These are phyloP conservation scores for Sciurus vulgaris DNA, from an alignment of 2,797 vertebrate genomes.

Conservation along the genomic window DNA sequence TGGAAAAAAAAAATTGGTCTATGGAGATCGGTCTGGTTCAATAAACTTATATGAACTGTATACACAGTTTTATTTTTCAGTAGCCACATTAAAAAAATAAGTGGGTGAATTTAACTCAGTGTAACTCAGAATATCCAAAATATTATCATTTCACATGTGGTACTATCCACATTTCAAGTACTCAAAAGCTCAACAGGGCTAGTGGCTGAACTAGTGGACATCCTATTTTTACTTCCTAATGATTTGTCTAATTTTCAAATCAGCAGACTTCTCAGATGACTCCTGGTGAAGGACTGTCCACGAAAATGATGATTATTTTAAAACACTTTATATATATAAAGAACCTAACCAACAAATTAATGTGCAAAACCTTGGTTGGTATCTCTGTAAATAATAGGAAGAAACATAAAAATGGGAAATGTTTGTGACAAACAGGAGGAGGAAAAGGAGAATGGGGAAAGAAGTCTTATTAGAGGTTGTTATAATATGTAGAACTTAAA, in stretches of 20 bases:
- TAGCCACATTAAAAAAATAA: constrained; percentile 20
- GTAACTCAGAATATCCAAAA: neutral
- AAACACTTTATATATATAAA: neutral
- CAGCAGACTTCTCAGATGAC: neutral
- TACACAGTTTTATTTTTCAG: neutral
- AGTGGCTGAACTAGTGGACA: neutral
- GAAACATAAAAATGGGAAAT: neutral
- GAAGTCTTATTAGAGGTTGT: neutral
- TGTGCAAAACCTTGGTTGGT: neutral
- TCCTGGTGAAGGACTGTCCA: neutral
- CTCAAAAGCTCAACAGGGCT: neutral
- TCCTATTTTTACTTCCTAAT: neutral
- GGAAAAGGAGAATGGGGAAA: neutral
- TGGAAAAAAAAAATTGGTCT: neutral
- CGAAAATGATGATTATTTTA: neutral
- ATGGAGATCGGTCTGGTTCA: neutral
- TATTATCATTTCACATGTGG: neutral
- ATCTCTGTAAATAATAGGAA: neutral
- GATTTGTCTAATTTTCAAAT: neutral
- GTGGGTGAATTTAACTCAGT: constrained; percentile 17
- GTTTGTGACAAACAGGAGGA: neutral
- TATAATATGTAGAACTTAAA: neutral
- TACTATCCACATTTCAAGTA: neutral
- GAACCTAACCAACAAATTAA: neutral
- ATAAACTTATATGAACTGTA: neutral